Percentiles rank a stretch among this genome's conserved stretches.
Conservation (phyloP, 2,113 vertebrate species). For the Myiagra hebetior region DNA sequence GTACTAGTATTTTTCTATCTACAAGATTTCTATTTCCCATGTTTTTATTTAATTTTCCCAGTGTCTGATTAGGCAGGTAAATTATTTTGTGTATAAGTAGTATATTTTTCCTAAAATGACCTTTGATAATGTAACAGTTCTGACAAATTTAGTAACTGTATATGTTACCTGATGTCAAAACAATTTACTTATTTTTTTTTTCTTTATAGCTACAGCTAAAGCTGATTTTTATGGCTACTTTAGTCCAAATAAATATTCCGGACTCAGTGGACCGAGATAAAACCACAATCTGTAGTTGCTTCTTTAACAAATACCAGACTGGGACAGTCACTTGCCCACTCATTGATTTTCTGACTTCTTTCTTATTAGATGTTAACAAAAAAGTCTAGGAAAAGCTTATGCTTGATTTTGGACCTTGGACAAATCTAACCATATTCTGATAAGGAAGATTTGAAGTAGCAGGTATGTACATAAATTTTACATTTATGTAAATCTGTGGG, state of each 20-base stretch:
- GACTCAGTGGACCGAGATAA: slow-evolving; percentile 4
- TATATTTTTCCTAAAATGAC: not conserved
- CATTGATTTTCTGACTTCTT: not conserved
- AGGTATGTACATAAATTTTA: not conserved
- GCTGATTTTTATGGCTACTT: not conserved
- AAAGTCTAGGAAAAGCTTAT: not conserved
- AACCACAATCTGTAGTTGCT: not conserved
- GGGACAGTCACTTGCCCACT: not conserved
- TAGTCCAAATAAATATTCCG: not conserved
- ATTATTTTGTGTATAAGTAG: not conserved
- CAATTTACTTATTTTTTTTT: not conserved
- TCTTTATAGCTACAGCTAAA: not conserved
- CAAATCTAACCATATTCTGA: not conserved
- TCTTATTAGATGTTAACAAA: not conserved
- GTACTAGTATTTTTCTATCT: not conserved
- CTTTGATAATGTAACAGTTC: not conserved
- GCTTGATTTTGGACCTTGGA: not conserved
- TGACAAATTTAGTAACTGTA: not conserved
- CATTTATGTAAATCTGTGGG: not conserved
- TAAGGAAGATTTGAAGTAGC: not conserved
- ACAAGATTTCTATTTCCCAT: not conserved
- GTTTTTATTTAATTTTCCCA: not conserved
- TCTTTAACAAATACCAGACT: not conserved
- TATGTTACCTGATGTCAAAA: not conserved
- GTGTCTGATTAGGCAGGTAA: not conserved